Evolutionary conservation across 1,140 invertebrate genomes (phyloP).

Genomic region (Pogonus chalceus): DNA sequence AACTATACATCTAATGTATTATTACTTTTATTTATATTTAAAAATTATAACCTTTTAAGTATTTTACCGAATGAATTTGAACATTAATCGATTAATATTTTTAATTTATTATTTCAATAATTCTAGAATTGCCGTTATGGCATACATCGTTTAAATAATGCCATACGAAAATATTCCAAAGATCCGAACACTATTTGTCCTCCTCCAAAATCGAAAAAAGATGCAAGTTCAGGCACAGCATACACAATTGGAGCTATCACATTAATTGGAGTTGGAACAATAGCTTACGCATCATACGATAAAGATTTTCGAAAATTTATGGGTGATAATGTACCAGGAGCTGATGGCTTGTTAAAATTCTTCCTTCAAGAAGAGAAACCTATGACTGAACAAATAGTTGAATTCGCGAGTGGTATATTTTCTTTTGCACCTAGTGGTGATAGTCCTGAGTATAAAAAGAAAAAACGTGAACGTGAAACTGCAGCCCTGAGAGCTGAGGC

Average conservation of each 20-base stretch:
- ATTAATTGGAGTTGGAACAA: slow-evolving; percentile 43
- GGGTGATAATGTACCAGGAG: slow-evolving; percentile 54
- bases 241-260: slow-evolving; percentile 33
- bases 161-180: slow-evolving; percentile 13
- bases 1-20: neutral
- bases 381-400: slow-evolving; percentile 31
- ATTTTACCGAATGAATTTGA: too few relatives aligned
- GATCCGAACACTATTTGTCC: slow-evolving; percentile 16
- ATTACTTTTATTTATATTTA: neutral
- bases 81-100: too few relatives aligned
- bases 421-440: too few relatives aligned
- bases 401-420: slow-evolving; percentile 35
- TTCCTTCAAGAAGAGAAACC: slow-evolving; percentile 55
- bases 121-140: neutral
- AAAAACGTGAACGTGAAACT: neutral
- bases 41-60: too few relatives aligned
- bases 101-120: too few relatives aligned
- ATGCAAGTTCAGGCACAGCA: slow-evolving; percentile 23
- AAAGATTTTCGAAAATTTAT: slow-evolving; percentile 53
- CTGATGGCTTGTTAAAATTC: slow-evolving; percentile 52
- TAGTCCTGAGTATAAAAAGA: slow-evolving; percentile 25
- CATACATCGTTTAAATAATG: slow-evolving; percentile 7
- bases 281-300: slow-evolving; percentile 59
- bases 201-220: slow-evolving; percentile 18
- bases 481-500: too few relatives aligned